Conservation (phyloP, 2,888 invertebrate species). For the Pimpla rufipes region DNA sequence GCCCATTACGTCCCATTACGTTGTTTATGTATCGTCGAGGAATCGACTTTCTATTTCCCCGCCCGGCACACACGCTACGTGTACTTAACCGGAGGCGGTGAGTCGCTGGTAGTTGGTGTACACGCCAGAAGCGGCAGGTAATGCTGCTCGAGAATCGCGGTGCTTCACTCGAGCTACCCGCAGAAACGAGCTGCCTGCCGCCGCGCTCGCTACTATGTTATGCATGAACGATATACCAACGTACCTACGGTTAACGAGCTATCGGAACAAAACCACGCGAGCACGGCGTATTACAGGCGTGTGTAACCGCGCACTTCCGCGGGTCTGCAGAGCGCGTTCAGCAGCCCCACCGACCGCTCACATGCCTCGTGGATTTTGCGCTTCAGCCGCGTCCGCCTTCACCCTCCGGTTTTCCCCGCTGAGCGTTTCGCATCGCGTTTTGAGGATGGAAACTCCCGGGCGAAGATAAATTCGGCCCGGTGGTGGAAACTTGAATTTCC, state of each 20-base stretch:
- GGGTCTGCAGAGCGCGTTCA: conserved; percentile 47
- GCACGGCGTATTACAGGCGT: conserved; percentile 63
- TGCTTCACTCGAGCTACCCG: conserved; percentile 64
- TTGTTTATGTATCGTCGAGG: conserved; percentile 77
- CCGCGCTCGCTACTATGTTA: conserved; percentile 75
- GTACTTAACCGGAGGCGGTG: neutral
- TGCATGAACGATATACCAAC: conserved; percentile 74
- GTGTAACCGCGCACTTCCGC: conserved; percentile 70
- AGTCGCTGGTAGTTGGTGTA: conserved; percentile 3
- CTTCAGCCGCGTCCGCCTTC: conserved; percentile 34
- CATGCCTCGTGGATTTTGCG: conserved; percentile 46
- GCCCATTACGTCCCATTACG: conserved; percentile 75
- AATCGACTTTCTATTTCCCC: conserved; percentile 79
- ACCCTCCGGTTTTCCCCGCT: conserved; percentile 13
- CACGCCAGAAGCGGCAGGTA: conserved; percentile 43
- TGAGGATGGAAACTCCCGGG: neutral
- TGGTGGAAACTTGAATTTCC: conserved; percentile 14
- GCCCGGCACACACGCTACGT: conserved; percentile 23
- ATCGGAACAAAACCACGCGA: conserved; percentile 76
- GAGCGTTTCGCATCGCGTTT: conserved; percentile 28
- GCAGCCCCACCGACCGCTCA: conserved; percentile 1
- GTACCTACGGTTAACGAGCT: conserved; percentile 79
- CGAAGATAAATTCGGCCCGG: conserved; percentile 16
- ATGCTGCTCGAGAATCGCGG: conserved; percentile 64
- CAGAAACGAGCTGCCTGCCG: conserved; percentile 28